Evolutionary conservation across 2,797 vertebrate genomes (phyloP).

Genomic region (Gallinago stenura): DNA sequence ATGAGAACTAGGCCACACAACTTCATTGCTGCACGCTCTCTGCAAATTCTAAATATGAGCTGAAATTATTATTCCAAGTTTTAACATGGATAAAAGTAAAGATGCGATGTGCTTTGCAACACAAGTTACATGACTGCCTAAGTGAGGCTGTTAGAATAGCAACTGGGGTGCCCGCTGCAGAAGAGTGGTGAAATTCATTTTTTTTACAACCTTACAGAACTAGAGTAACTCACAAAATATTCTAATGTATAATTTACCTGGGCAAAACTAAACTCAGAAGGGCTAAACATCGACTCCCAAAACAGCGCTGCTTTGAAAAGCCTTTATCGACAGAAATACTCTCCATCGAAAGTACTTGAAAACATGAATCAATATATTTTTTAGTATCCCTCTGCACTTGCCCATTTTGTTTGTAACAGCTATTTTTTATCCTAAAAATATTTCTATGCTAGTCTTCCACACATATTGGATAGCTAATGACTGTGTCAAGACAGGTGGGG

Average conservation of each 20-base stretch:
- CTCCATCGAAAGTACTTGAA: not conserved
- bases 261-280: not conserved
- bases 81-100: not conserved
- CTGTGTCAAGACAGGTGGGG: not conserved
- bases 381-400: not conserved
- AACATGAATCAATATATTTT: not conserved
- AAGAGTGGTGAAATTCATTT: not conserved
- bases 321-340: not conserved
- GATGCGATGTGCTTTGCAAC: not conserved
- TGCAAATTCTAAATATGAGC: not conserved
- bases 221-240: not conserved
- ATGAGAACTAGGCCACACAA: not conserved
- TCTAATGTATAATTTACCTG: not conserved
- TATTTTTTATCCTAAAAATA: not conserved
- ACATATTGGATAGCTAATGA: not conserved
- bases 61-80: not conserved
- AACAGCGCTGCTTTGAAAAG: not conserved
- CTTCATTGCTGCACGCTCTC: not conserved
- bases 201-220: not conserved
- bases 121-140: not conserved
- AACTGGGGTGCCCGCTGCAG: not conserved
- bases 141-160: not conserved
- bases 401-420: not conserved
- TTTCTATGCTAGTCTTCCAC: not conserved
- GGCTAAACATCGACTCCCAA: not conserved